Base-by-base conservation (phyloP, 64 coral and sea anemone species). In the Catalaphyllia jardinei region DNA sequence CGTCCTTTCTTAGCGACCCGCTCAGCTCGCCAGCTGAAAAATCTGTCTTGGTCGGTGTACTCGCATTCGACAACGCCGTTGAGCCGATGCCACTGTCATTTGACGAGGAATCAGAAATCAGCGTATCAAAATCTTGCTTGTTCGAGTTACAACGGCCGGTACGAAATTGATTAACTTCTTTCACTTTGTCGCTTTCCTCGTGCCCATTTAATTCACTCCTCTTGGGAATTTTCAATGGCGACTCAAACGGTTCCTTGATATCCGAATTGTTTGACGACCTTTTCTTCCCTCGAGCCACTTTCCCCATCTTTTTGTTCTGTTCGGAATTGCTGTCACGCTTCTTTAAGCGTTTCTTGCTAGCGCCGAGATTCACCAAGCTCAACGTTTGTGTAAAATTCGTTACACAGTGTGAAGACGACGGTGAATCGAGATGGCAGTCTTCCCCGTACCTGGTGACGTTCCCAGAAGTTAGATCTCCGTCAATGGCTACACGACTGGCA, bases 91-190 rank as follows among this genome's bases (percentile, higher is more conserved):
- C 95, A 67, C 95, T 96, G 72, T 96, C 95, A 71, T 87, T 93
- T 31, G 95, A 96, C 29, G 95, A 96, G 50, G 88, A 87, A 62
- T 96, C 95, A 42, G 95, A 96, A 93, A 96, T 87, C n/a, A 93
- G 38, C 14, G 17, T 11, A 17, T 85, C 81, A n/a, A 42, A 30
- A 17, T 85, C 81, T 65, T 71, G 63, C 81, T 85, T 85, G 20
- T 85, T 35, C 8, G 81, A 67, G 8, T 28, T 24, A 10, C 10
- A 46, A 71, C 55, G 55, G 28, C 15, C 1, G 13, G 14, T 62
- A 15, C 4, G 81, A 71, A 71, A 85, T 71, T 69, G 61, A 71
- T 33, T 19, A 14, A 27, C 25, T 79, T 29, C 76, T 10, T 79
- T 79, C 25, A 57, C 4, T 71, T 67, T 71, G 62, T 71, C 10